phyloP scores from a whole-genome alignment of 2,797 vertebrate genomes.

The Craterocephalus amniculus region DNA sequence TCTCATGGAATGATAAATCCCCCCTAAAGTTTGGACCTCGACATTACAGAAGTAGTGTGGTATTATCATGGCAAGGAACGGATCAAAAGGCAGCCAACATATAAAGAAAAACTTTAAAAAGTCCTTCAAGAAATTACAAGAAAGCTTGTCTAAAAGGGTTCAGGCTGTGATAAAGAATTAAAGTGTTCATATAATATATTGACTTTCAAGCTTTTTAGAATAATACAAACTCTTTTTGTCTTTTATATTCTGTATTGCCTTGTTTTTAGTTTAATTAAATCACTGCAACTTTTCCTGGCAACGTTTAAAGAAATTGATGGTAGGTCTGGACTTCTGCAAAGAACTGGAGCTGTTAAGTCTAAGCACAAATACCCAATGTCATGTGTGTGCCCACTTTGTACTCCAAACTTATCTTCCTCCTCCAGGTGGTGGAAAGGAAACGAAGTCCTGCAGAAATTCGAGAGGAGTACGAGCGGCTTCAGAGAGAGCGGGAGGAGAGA shows the following conservation, averaged over 20 bases:
- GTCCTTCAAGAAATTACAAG: neutral
- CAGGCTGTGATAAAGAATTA: neutral
- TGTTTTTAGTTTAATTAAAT: neutral
- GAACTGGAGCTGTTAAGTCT: neutral
- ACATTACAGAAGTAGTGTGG: neutral
- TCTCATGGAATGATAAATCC: no score
- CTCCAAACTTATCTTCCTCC: constrained; percentile 36
- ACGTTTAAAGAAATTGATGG: neutral
- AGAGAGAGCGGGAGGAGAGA: constrained; percentile 94
- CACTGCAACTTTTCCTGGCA: neutral
- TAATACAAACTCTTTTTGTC: neutral
- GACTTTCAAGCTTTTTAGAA: neutral
- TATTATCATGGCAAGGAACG: neutral
- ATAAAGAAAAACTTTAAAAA: neutral
- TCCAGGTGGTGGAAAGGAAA: constrained; percentile 94
- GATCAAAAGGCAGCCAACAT: neutral
- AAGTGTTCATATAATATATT: neutral
- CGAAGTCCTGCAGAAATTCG: constrained; percentile 95
- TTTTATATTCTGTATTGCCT: neutral
- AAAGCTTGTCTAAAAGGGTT: neutral
- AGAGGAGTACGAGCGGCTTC: constrained; percentile 96
- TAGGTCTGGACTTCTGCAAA: neutral
- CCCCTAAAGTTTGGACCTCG: neutral
- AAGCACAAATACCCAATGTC: neutral
- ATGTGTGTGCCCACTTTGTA: neutral